Conservation (phyloP, 2,888 invertebrate genomes). For the Auanema freiburgensis region DNA sequence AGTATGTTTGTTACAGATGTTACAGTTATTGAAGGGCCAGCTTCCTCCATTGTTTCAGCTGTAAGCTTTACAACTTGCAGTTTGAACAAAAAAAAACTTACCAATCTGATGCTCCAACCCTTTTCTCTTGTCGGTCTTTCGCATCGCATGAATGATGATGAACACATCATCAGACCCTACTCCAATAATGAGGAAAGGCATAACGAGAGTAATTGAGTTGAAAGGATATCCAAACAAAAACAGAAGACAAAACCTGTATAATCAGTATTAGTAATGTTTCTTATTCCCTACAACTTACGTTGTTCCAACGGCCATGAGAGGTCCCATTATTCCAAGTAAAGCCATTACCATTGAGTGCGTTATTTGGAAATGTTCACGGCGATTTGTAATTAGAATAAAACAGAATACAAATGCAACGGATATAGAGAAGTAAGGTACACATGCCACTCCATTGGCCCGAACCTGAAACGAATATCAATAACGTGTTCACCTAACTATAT, state of each 20-base stretch:
- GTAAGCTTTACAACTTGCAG: slow-evolving; percentile 7
- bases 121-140: slow-evolving; percentile 42
- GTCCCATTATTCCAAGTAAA: slow-evolving; percentile 49
- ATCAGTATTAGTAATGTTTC: too few species aligned
- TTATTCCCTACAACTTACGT: slow-evolving; percentile 18
- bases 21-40: slow-evolving; percentile 53
- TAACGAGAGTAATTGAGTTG: slow-evolving; percentile 54
- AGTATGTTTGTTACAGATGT: slow-evolving; percentile 54
- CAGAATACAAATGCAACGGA: slow-evolving; percentile 41
- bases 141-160: slow-evolving; percentile 53
- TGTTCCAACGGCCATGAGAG: slow-evolving; percentile 45
- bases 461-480: slow-evolving; percentile 28
- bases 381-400: slow-evolving; percentile 44
- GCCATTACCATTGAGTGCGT: slow-evolving; percentile 44
- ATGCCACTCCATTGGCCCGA: slow-evolving; percentile 47
- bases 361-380: slow-evolving; percentile 40
- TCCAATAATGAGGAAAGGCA: slow-evolving; percentile 57
- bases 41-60: slow-evolving; percentile 50
- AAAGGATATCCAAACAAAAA: slow-evolving; percentile 47
- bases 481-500: neutral
- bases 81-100: slow-evolving; percentile 12
- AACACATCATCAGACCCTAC: slow-evolving; percentile 57
- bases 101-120: slow-evolving; percentile 46
- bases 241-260: slow-evolving; percentile 42
- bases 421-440: slow-evolving; percentile 48